Base-by-base conservation (phyloP, 2,113 vertebrate species). In the Astur gentilis region DNA sequence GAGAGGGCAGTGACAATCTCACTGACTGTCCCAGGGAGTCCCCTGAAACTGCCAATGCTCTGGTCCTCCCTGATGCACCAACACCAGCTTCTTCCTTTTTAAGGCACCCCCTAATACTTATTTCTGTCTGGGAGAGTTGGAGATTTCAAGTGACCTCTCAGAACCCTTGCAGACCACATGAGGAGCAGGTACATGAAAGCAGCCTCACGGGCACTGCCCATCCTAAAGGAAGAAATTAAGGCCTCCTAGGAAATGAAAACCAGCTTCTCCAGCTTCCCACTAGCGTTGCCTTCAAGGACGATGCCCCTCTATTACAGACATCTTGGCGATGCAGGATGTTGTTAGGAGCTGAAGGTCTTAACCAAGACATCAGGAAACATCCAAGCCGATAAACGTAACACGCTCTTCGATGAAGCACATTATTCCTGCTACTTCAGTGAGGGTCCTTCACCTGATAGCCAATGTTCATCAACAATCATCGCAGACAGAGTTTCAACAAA, bases 381-480 rank as follows among this genome's bases (percentile, higher is more conserved):
- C n/a, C 42, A 69, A 71, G 70, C 42, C 55, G 69, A 76, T 62
- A 64, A 64, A 29, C 64, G 22, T 89, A 70, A n/a, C 5, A 2
- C 36, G 23, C 26, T 88, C 66, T 66, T 66, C 89, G 65, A 31
- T 13, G 32, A 47, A 73, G 10, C 10, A 3, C 82, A 26, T 89
- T 31, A 54, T 54, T 87, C 58, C 36, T 91, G 50, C 16, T 73
- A 36, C 57, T 91, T 58, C 89, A 54, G 47, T 52, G 54, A 95
- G 57, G 40, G 66, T 85, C 73, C 93, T 88, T 70, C 82, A 70
- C 70, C 78, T 83, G 70, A 70, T 6, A 82, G 73, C 65, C 44
- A 64, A 58, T 0, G 0, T 61, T 86, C 8, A 1, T 40, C 0
- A 0, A 54, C 49, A 69, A 42, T 44, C 54, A 44, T 49, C 2